These are phyloP conservation scores for Leptoteleia sp. DNA, from an alignment of 1,140 invertebrate species.

Conservation along the genomic window DNA sequence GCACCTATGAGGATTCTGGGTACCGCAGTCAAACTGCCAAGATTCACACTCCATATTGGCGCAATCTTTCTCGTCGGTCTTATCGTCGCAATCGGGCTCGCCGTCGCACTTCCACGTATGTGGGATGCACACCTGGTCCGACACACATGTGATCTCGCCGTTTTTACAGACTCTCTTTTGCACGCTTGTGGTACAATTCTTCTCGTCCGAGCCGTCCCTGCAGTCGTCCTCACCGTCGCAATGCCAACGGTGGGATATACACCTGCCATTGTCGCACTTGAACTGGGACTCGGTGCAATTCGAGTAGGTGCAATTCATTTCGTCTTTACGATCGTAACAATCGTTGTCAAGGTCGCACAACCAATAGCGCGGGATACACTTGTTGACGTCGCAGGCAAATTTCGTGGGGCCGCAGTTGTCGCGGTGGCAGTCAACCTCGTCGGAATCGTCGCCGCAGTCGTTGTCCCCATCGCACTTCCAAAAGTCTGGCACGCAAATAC, in stretches of 20 bases:
- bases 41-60: constrained; percentile 75
- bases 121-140: constrained; percentile 80
- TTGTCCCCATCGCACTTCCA: constrained; percentile 85
- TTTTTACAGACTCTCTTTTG: constrained; percentile 73
- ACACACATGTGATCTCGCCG: constrained; percentile 82
- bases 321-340: constrained; percentile 92
- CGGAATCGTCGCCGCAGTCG: constrained; percentile 85
- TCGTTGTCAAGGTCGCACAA: constrained; percentile 82
- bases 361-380: constrained; percentile 88
- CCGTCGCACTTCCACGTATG: constrained; percentile 84
- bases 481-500: no score
- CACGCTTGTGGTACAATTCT: constrained; percentile 76
- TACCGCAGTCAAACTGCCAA: constrained; percentile 80
- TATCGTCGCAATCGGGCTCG: constrained; percentile 80
- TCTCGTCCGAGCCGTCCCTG: constrained; percentile 87
- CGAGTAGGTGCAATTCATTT: constrained; percentile 84
- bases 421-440: constrained; percentile 82
- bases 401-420: constrained; percentile 84
- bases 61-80: constrained; percentile 74
- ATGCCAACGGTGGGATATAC: constrained; percentile 84
- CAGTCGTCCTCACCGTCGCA: constrained; percentile 86
- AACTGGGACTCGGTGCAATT: constrained; percentile 82
- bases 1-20: constrained; percentile 69
- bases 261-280: constrained; percentile 83
- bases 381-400: constrained; percentile 84